Evolutionary conservation across 2,113 vertebrate species (phyloP).

Genomic region (Elephas maximus): DNA sequence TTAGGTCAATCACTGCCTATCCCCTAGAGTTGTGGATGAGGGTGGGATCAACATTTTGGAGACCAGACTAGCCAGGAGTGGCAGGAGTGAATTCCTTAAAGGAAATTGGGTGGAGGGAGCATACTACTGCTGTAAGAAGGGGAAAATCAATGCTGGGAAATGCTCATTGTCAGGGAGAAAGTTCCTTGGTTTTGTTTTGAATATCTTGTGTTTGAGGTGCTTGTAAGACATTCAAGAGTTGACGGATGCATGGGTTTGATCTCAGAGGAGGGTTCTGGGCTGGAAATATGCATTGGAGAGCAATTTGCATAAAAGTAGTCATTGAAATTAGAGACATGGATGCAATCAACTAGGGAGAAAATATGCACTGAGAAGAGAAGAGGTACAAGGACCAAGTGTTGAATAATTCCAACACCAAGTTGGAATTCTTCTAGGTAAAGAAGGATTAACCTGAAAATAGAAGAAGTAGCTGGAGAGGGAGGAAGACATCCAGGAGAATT

Average conservation of each 20-base stretch:
- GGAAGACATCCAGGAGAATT: background rate
- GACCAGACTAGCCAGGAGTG: background rate
- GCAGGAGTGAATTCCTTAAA: background rate
- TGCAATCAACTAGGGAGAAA: background rate
- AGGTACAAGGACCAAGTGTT: background rate
- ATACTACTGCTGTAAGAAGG: background rate
- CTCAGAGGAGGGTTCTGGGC: slow-evolving; percentile 31
- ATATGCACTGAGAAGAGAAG: background rate
- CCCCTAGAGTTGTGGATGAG: background rate
- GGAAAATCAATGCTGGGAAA: background rate
- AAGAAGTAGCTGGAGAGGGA: background rate
- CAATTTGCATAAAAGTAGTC: slow-evolving; percentile 12
- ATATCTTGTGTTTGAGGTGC: background rate
- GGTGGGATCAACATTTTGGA: background rate
- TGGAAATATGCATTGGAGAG: background rate
- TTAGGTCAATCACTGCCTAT: background rate
- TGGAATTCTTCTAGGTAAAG: slow-evolving; percentile 27
- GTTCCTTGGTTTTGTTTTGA: slow-evolving; percentile 11
- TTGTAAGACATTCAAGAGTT: background rate
- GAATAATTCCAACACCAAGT: background rate
- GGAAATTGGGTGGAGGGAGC: background rate
- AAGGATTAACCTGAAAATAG: slow-evolving; percentile 16
- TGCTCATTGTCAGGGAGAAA: background rate
- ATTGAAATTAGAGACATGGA: background rate
- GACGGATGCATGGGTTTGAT: background rate